Conservation (phyloP, 2,113 vertebrate genomes). For the Podarcis muralis region DNA sequence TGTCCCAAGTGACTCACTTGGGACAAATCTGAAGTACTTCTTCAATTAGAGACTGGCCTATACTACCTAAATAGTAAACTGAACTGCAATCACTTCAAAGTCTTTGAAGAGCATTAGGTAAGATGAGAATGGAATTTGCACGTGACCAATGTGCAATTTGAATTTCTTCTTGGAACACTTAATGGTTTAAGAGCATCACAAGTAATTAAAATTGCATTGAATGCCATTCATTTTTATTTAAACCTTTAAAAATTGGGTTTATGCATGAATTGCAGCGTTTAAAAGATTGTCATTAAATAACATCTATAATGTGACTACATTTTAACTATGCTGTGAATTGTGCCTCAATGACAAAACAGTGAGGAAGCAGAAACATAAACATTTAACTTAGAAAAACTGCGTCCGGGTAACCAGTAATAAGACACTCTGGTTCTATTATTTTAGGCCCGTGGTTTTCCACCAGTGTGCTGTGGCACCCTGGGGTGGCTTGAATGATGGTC, state of each 20-base stretch:
- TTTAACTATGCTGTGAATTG: not conserved
- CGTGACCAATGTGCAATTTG: constrained; percentile 42
- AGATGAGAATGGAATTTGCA: constrained; percentile 46
- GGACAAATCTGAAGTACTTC: constrained; percentile 47
- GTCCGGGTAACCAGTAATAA: not conserved
- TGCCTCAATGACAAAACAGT: not conserved
- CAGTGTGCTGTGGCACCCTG: too few relatives aligned
- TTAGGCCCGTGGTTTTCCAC: too few relatives aligned
- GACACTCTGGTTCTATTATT: not conserved
- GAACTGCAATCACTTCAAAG: constrained; percentile 62
- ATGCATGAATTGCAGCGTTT: not conserved
- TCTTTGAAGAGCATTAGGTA: constrained; percentile 56
- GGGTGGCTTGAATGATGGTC: too few relatives aligned
- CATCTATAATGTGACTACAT: not conserved
- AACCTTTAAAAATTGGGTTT: constrained; percentile 11
- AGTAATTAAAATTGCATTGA: constrained; percentile 44
- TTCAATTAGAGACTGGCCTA: constrained; percentile 50
- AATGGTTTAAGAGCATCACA: constrained; percentile 45
- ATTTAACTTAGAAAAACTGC: not conserved
- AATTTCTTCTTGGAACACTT: constrained; percentile 54
- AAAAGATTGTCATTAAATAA: not conserved
- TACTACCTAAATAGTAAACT: constrained; percentile 35
- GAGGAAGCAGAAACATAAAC: not conserved
- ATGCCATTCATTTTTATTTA: constrained; percentile 7
- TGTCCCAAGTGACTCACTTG: constrained; percentile 31